Evolutionary conservation across 2,797 vertebrate species (phyloP).

Genomic region (Bradypodion ventrale): DNA sequence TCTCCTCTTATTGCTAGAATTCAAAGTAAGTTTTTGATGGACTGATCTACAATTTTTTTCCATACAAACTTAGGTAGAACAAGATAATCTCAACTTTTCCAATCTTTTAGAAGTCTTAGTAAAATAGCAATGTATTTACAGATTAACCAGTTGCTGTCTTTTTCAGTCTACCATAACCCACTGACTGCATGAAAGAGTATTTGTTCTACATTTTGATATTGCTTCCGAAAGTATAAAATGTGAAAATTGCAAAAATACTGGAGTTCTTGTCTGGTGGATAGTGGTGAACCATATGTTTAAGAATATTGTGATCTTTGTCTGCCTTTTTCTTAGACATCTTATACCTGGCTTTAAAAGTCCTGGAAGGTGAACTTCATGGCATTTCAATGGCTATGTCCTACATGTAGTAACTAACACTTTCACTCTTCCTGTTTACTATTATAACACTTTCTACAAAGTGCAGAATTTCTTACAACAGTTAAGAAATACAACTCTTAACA

Average conservation of each 20-base stretch:
- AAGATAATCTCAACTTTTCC: slow-evolving; percentile 25
- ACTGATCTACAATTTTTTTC: too few relatives aligned
- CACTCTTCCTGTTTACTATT: slow-evolving; percentile 47
- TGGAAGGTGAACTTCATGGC: slow-evolving; percentile 38
- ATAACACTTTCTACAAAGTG: slow-evolving; percentile 46
- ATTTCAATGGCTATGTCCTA: slow-evolving; percentile 43
- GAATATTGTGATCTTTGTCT: slow-evolving; percentile 47
- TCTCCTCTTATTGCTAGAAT: not conserved
- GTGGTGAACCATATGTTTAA: slow-evolving; percentile 39
- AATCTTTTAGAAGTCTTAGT: not conserved
- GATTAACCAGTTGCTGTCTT: not conserved
- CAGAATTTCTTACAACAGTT: too few relatives aligned
- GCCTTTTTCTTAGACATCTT: not conserved
- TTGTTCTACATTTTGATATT: slow-evolving; percentile 44
- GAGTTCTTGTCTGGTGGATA: slow-evolving; percentile 44
- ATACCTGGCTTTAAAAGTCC: slow-evolving; percentile 25
- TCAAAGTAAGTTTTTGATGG: not conserved
- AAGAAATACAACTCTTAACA: slow-evolving; percentile 35
- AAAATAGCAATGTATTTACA: slow-evolving; percentile 7
- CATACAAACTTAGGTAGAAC: slow-evolving; percentile 12
- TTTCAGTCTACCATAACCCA: not conserved
- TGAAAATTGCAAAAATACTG: slow-evolving; percentile 26
- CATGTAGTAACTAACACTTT: slow-evolving; percentile 40
- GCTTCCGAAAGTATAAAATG: slow-evolving; percentile 30
- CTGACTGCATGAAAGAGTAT: not conserved